Evolutionary conservation across 2,797 vertebrate species (phyloP), one percentile per base, ranked within the genome.

Genomic region (Poecilia velifera): DNA sequence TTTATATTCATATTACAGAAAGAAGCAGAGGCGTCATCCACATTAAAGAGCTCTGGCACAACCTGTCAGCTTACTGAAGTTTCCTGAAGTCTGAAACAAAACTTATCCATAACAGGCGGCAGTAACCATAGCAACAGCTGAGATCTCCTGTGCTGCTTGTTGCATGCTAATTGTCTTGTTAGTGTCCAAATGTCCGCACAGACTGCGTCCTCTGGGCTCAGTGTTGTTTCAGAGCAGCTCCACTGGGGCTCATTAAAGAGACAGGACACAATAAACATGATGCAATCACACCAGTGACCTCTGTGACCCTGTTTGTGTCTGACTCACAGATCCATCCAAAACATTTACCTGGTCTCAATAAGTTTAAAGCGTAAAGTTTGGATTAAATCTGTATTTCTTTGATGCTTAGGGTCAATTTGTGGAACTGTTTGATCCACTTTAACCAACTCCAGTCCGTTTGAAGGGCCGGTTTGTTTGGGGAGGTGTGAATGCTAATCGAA

Each of bases 161-260:
- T n/a, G 34, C 34, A 2, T n/a, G 25, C 28, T 72, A 72, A 72
- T 72, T 72, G 71, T 46, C 71, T 45, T 49, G 71, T 72, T 73
- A 12, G 72, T 55, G 72, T 73, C 72, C 72, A 6, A 73, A 51
- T 12, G 72, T 73, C 72, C 72, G 3, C 47, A 73, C 47, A 73
- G 72, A 5, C 31, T 13, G 16, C 2, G 3, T 55, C 72, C 46
- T 73, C 72, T 51, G 72, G 72, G 72, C 36, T 39, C 34, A 25
- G 64, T 66, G 64, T 66, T 39, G 18, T 41, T 39, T 5, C 22
- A 66, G 64, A 66, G 34, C 16, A 25, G 64, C 36, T 49, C 71
- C 71, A 3, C 45, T 16, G 71, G 45, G n/a, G 18, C 45, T 72
- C 71, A 49, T 72, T 72, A 72, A 41, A 46, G 68, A n/a, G 25